A percentile compares a stretch with the other conserved stretches of the same genome.
phyloP scores from a whole-genome alignment of 1,140 invertebrate species.

The Drosophila malerkotliana region DNA sequence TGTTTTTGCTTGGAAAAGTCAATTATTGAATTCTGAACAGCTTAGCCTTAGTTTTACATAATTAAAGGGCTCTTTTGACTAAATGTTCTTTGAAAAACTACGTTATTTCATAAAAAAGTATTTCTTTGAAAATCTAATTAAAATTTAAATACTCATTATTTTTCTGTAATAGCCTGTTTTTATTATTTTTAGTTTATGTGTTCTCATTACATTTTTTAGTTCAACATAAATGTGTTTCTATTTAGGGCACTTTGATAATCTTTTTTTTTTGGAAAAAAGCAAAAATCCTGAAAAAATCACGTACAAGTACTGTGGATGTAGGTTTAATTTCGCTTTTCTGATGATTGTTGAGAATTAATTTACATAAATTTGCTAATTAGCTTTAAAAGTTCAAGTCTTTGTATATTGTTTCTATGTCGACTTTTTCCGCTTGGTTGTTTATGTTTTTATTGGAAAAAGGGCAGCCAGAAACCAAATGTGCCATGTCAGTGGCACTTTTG shows the following conservation, averaged over 20 bases:
- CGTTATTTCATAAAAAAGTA: too few species aligned
- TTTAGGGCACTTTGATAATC: too few species aligned
- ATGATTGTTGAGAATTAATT: conserved; percentile 5
- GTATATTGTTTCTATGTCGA: neutral
- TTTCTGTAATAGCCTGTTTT: too few species aligned
- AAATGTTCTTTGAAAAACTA: too few species aligned
- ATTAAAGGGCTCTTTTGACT: neutral
- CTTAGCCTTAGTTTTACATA: neutral
- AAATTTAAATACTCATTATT: too few species aligned
- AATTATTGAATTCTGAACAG: conserved; percentile 6
- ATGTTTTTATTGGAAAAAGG: conserved; percentile 39
- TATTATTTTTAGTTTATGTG: too few species aligned
- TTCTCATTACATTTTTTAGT: too few species aligned
- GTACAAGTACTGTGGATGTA: conserved; percentile 36
- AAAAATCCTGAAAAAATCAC: conserved; percentile 52
- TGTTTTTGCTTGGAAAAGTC: conserved; percentile 14
- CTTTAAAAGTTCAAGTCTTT: neutral
- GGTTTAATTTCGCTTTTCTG: conserved; percentile 9
- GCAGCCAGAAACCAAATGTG: conserved; percentile 48
- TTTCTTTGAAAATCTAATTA: too few species aligned
- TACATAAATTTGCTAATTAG: conserved; percentile 6
- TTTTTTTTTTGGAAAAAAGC: neutral
- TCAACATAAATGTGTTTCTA: conserved; percentile 4
- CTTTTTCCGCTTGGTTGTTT: conserved; percentile 12
- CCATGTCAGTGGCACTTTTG: conserved; percentile 71